These are phyloP conservation scores for Aplocera efformata DNA, from an alignment of 2,888 invertebrate genomes.

Conservation along the genomic window DNA sequence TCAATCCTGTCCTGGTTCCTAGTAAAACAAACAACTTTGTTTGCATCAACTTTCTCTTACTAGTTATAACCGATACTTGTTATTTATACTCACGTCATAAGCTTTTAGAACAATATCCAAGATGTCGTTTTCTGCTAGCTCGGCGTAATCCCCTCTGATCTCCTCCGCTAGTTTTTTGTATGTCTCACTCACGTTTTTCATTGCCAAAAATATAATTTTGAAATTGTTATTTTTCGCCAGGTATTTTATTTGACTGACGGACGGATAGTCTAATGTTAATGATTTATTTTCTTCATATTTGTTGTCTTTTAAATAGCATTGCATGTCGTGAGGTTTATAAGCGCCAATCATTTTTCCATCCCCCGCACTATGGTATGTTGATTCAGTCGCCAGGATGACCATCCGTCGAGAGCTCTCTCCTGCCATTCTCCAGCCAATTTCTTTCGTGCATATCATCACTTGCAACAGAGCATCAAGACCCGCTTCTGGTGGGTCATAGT, in stretches of 20 bases:
- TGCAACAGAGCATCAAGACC: slow-evolving; percentile 94
- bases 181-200: slow-evolving; percentile 44
- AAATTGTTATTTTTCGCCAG: slow-evolving; percentile 84
- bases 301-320: slow-evolving; percentile 81
- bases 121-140: slow-evolving; percentile 74
- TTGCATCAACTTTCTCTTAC: no score
- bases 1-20: no score
- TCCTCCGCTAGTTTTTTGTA: slow-evolving; percentile 80
- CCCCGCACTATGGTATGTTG: slow-evolving; percentile 89
- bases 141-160: slow-evolving; percentile 84
- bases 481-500: slow-evolving; percentile 88
- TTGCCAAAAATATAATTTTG: slow-evolving; percentile 89
- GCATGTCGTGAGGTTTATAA: slow-evolving; percentile 84
- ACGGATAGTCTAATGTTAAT: slow-evolving; percentile 85
- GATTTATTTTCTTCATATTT: slow-evolving; percentile 75
- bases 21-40: no score
- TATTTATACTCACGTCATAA: slow-evolving; percentile 79
- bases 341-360: slow-evolving; percentile 88
- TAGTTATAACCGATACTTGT: no score
- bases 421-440: slow-evolving; percentile 86
- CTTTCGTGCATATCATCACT: slow-evolving; percentile 84
- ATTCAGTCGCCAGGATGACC: slow-evolving; percentile 89
- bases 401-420: slow-evolving; percentile 82
- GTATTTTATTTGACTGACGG: slow-evolving; percentile 84
- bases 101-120: slow-evolving; percentile 84